Evolutionary conservation across 2,888 invertebrate genomes (phyloP).

Genomic region (Eurois occulta): DNA sequence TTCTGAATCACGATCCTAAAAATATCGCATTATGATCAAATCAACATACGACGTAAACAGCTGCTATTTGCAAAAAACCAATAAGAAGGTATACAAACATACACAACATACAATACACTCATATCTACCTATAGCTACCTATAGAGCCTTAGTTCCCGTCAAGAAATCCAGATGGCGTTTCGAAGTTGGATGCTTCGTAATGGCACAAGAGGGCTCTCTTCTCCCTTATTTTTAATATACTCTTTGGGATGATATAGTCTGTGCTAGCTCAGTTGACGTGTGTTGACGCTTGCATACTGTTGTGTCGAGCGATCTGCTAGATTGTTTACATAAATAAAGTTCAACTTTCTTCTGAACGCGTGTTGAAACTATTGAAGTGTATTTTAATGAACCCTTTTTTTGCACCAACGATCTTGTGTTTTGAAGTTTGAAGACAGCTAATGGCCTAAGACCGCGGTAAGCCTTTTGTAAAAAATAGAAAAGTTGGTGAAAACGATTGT

Average conservation of each 20-base stretch:
- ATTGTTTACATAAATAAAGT: conserved; percentile 60
- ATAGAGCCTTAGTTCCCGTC: no score
- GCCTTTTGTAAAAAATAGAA: conserved; percentile 33
- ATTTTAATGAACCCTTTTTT: conserved; percentile 5
- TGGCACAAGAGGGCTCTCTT: no score
- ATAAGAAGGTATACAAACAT: no score
- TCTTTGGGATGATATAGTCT: background rate
- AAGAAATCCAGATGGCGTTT: no score
- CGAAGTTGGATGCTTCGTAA: no score
- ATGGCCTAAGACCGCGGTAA: conserved; percentile 53
- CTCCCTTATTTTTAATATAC: no score
- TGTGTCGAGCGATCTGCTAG: conserved; percentile 21
- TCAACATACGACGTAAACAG: no score
- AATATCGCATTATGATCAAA: no score
- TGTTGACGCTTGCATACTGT: conserved; percentile 18
- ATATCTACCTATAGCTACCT: no score
- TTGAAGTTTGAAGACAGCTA: conserved; percentile 6
- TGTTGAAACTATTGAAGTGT: conserved; percentile 15
- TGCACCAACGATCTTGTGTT: background rate
- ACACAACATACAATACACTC: no score
- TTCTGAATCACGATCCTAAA: no score
- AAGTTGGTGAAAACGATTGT: conserved; percentile 47
- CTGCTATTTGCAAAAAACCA: no score
- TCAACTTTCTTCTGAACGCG: conserved; percentile 9
- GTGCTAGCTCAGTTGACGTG: background rate